phyloP scores from a whole-genome alignment of 2,888 invertebrate species.

The Philonicus albiceps region DNA sequence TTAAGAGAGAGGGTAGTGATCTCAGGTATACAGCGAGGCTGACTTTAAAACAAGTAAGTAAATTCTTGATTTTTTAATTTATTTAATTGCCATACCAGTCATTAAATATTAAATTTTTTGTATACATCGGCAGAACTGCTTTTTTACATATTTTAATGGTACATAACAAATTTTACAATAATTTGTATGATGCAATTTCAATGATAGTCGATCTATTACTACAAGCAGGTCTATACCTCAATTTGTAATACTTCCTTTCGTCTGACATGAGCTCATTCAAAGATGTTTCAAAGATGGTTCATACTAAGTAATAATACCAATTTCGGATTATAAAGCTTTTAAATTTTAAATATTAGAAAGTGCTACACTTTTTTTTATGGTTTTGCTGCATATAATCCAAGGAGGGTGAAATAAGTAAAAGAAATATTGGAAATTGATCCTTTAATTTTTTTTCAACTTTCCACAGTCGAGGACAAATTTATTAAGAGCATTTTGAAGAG shows the following conservation, averaged over 20 bases:
- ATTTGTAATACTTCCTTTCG: background rate
- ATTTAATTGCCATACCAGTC: background rate
- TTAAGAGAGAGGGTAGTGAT: conserved; percentile 94
- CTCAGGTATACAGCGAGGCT: conserved; percentile 89
- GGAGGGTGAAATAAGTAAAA: no score
- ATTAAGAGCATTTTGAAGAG: no score
- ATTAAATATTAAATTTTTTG: background rate
- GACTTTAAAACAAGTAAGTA: conserved; percentile 84
- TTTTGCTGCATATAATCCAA: no score
- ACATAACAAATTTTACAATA: background rate
- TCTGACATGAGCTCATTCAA: background rate
- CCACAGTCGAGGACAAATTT: no score
- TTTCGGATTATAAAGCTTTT: no score
- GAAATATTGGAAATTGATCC: no score
- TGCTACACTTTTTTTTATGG: no score
- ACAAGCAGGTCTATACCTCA: background rate
- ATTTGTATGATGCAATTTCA: background rate
- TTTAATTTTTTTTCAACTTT: no score
- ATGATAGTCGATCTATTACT: no score
- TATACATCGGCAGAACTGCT: background rate
- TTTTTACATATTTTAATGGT: background rate
- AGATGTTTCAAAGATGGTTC: no score
- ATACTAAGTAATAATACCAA: no score
- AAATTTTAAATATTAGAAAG: no score
- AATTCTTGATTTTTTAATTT: background rate